phyloP scores from a whole-genome alignment of 2,113 vertebrate genomes.

The Meleagris gallopavo region DNA sequence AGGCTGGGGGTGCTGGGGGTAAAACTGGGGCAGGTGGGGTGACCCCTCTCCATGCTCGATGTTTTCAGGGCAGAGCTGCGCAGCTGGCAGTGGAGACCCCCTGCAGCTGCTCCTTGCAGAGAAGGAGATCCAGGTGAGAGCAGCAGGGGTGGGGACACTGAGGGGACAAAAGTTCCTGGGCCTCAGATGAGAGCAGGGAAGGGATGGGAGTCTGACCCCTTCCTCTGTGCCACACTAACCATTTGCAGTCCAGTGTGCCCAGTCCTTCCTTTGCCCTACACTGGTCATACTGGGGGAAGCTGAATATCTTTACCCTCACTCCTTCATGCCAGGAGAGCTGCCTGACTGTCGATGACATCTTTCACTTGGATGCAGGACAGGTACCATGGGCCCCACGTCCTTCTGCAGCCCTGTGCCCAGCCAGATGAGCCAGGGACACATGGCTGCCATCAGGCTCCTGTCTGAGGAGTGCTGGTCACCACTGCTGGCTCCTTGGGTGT shows the following conservation, averaged over 20 bases:
- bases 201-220: not conserved
- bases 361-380: conserved; percentile 29
- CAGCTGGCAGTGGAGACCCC: not conserved
- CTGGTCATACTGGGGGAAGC: not conserved
- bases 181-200: not conserved
- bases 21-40: not conserved
- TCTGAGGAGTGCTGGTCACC: not conserved
- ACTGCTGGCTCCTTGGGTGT: not conserved
- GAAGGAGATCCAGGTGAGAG: conserved; percentile 33
- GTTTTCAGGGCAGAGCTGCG: not conserved
- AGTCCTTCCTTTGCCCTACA: not conserved
- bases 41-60: rapidly evolving
- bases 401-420: not conserved
- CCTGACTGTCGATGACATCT: not conserved
- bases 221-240: not conserved
- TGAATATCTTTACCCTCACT: not conserved
- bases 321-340: not conserved
- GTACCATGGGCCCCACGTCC: not conserved
- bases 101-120: not conserved
- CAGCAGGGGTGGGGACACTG: not conserved
- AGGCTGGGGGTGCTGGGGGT: rapidly evolving
- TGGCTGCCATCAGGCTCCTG: not conserved
- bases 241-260: not conserved
- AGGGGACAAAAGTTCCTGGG: rapidly evolving
- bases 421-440: not conserved